Conservation (phyloP, 2,113 vertebrate genomes). For the Phaetusa simplex region DNA sequence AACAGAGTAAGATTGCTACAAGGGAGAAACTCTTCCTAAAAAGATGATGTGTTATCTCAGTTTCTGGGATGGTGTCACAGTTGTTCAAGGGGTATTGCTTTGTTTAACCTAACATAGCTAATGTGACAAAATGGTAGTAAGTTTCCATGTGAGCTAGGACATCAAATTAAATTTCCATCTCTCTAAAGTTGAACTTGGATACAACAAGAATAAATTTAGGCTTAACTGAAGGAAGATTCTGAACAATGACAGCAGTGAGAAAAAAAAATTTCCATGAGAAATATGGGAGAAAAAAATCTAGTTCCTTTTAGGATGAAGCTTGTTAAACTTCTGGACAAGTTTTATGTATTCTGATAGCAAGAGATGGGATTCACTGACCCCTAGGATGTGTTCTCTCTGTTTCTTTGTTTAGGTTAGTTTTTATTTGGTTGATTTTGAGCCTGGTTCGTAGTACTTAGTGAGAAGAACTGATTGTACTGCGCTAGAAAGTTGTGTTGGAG, state of each 20-base stretch:
- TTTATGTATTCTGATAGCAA: not conserved
- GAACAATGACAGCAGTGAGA: not conserved
- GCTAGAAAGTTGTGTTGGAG: not conserved
- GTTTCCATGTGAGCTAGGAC: not conserved
- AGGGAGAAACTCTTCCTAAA: not conserved
- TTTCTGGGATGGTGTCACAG: not conserved
- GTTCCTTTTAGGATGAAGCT: not conserved
- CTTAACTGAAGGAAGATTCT: not conserved
- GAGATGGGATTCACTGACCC: not conserved
- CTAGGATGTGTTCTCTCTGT: not conserved
- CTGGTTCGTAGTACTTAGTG: not conserved
- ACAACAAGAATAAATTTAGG: not conserved
- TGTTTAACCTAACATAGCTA: not conserved
- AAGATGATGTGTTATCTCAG: not conserved
- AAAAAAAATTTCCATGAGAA: not conserved
- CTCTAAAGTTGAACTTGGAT: not conserved
- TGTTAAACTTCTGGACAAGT: not conserved
- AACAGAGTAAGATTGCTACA: slow-evolving; percentile 81
- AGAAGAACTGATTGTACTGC: not conserved
- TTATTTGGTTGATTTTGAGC: not conserved
- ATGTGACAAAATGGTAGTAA: not conserved
- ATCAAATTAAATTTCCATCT: not conserved
- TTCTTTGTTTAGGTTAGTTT: not conserved
- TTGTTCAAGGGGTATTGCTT: not conserved
- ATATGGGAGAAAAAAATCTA: not conserved